Base-by-base conservation (phyloP, 2,797 vertebrate species). In the Falco peregrinus region DNA sequence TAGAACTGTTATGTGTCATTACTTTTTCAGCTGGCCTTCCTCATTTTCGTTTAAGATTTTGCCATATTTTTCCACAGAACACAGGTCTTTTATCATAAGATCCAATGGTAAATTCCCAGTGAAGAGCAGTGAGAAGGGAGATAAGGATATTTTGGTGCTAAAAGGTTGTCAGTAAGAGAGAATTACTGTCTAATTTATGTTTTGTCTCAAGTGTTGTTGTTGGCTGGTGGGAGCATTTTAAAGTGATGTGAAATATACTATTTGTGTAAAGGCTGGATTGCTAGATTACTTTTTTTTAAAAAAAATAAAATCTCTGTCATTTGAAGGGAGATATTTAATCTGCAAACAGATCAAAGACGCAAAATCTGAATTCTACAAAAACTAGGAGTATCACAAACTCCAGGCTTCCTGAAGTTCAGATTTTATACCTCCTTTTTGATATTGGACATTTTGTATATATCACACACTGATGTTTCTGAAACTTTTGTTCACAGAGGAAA, bases 281-380 rank as follows among this genome's bases (percentile, higher is more conserved):
- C 19, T 74, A 26, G 11, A 35, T 68, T 60, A 33, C 3, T 64
- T 59, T 0, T 41, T 41, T 41, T 41, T 15, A 54, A 29, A 14
- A 11, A 16, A 28, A 28, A 37, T 13, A 31, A 16, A 16, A 59
- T 0, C 13, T 51, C 13, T 16, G 0, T 48, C 25, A 33, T 63
- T 67, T 39, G 20, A 78, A 61, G 19, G 15, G 17, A 57, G 17
- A 21, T 2, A 70, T 45, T 59, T 84, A n/a, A 48, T 67, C 41
- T 4, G 3, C 17, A 71, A 89, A 73, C 7, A 84, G 21, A 84
- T 65, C 5, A 41, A 87, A 68, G 12, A 74, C 31, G 5, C 3
- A 71, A 60, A 76, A 82, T 26, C 18, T 65, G 11, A 75, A 68
- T 70, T 69, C 16, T 59, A 11, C 8, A 48, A 39, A 80, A 88